Evolutionary conservation across 30 jellyfish, hydroid and myxozoan species (phyloP), one percentile per base, ranked within the genome.

Genomic region (Cassiopea xamachana): DNA sequence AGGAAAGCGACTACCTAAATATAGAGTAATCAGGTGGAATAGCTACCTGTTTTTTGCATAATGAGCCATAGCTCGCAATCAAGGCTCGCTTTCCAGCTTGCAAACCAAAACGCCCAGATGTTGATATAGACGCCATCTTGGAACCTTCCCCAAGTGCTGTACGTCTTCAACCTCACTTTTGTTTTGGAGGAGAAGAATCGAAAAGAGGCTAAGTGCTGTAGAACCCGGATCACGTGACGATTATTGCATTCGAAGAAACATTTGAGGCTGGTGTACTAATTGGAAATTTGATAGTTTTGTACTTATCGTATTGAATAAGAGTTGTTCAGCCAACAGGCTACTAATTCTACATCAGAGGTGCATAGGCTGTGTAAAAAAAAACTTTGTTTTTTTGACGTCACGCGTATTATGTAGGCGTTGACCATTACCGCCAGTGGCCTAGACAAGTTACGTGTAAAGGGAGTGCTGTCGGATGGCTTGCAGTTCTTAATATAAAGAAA

Each of bases 41-140:
- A 8, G 1, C 2, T 69, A 82, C 90, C 90, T 82, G 90, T 82
- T 82, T 82, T 82, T 49, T 43, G 50, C 90, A 82, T 44, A 82
- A 73, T 18, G 69, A 60, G 72, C 90, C 90, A 69, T 82, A 82
- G n/a, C 81, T 49, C 39, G 87, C 46, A 2, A 13, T 45, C 47
- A 78, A 19, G n/a, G 74, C 82, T 46, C 46, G 82, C 90, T 49
- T 67, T 61, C 90, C 80, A 39, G 90, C 19, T 46, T 82, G 90
- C 46, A 82, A 69, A 67, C 47, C 82, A 69, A 82, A 67, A 39
- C 90, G 69, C 82, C 81, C 48, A 19, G 83, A 70, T 62, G 72
- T 58, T 7, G 90, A 49, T 8, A 68, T 48, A 74, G 90, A 76
- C 69, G 82, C 90, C 90, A 82, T 82, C n/a, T 64, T 82, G 73